Percentiles rank a stretch among this genome's conserved stretches.
Conservation (phyloP, 2,113 vertebrate genomes). For the Leucoraja erinaceus region DNA sequence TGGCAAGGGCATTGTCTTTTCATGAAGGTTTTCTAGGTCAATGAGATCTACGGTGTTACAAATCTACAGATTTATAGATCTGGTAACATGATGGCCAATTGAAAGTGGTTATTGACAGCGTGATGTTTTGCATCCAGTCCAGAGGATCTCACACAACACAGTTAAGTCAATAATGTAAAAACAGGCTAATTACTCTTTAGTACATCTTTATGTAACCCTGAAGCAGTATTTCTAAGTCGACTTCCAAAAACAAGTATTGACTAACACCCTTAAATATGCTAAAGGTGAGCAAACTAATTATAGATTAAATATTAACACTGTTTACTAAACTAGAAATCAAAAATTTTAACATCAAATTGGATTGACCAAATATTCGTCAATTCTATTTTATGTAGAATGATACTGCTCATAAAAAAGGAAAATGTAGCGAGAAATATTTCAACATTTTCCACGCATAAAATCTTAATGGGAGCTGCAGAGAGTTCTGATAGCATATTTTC, state of each 20-base stretch:
- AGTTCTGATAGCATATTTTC: neutral
- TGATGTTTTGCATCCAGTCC: neutral
- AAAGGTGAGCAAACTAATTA: neutral
- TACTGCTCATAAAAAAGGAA: neutral
- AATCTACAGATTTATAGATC: neutral
- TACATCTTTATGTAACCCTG: neutral
- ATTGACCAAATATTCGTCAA: neutral
- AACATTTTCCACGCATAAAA: neutral
- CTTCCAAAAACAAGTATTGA: neutral
- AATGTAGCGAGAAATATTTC: neutral
- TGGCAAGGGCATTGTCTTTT: neutral
- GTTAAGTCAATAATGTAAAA: conserved; percentile 20
- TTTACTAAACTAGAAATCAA: neutral
- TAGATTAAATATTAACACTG: neutral
- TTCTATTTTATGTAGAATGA: neutral
- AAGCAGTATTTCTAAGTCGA: neutral
- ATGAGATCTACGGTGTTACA: neutral
- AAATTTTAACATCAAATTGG: neutral
- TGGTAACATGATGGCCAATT: neutral
- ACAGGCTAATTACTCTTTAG: neutral
- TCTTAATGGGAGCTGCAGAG: too few relatives aligned
- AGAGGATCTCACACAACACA: neutral
- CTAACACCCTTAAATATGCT: neutral
- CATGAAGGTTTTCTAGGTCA: neutral
- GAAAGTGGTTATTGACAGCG: neutral